phyloP scores from a whole-genome alignment of 1,140 invertebrate species.

The Venustaconcha ellipsiformis region DNA sequence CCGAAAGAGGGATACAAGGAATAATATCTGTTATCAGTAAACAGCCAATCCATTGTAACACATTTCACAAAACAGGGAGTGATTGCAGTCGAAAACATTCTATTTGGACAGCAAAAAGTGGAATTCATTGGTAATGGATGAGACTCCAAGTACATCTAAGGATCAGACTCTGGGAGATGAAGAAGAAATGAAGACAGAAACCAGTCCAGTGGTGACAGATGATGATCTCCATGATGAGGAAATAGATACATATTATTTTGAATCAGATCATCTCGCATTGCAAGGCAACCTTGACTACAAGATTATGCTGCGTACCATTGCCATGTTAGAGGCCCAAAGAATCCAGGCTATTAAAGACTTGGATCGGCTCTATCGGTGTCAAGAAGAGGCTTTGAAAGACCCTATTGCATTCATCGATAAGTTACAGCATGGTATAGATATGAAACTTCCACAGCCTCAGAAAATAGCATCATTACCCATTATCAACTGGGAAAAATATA shows the following conservation, averaged over 20 bases:
- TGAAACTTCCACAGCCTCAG: conserved; percentile 79
- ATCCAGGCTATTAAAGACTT: conserved; percentile 79
- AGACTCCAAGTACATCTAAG: no score
- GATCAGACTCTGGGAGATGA: no score
- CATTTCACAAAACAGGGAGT: no score
- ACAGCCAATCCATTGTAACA: no score
- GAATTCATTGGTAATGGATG: no score
- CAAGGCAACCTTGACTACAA: conserved; percentile 87
- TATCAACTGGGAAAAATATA: conserved; percentile 85
- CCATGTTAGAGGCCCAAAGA: conserved; percentile 83
- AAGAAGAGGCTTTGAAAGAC: conserved; percentile 79
- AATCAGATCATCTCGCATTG: conserved; percentile 88
- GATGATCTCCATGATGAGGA: conserved; percentile 20
- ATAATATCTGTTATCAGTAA: no score
- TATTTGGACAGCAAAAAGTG: no score
- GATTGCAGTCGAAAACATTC: no score
- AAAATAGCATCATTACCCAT: conserved; percentile 76
- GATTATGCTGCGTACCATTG: conserved; percentile 81
- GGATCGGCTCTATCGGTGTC: conserved; percentile 77
- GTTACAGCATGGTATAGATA: conserved; percentile 76
- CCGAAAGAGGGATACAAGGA: no score
- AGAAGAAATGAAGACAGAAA: no score
- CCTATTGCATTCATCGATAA: conserved; percentile 81
- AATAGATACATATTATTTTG: conserved; percentile 82
- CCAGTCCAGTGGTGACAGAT: no score